phyloP scores from a whole-genome alignment of 2,113 vertebrate species.

The Trematomus loennbergii region DNA sequence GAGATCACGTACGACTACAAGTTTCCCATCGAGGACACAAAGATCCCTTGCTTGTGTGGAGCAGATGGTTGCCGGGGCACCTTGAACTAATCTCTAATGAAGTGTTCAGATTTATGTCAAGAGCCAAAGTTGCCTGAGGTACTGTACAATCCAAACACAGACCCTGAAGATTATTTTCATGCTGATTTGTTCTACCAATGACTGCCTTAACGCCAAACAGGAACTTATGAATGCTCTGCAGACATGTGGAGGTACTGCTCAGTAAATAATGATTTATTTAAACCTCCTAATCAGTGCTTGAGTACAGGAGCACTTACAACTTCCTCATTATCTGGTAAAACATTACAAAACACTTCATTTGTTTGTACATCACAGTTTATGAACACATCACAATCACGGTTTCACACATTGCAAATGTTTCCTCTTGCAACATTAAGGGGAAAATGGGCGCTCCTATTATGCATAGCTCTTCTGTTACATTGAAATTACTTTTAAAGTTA shows the following conservation, averaged over 20 bases:
- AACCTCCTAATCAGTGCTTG: neutral
- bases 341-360: neutral
- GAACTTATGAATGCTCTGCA: constrained; percentile 16
- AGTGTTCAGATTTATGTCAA: neutral
- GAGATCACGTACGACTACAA: constrained; percentile 99
- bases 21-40: constrained; percentile 98
- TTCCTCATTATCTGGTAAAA: neutral
- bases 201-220: constrained; percentile 10
- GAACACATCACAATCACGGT: neutral
- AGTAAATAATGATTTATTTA: constrained; percentile 12
- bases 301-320: too few relatives aligned
- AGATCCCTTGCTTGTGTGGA: constrained; percentile 97
- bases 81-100: constrained; percentile 87
- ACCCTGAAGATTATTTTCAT: neutral
- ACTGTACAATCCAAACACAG: neutral
- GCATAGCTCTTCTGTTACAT: neutral
- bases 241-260: neutral
- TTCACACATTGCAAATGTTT: neutral
- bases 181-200: neutral
- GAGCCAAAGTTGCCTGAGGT: constrained; percentile 3
- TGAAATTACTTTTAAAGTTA: constrained; percentile 11
- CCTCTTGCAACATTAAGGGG: constrained; percentile 3
- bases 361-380: constrained; percentile 1
- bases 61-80: constrained; percentile 95
- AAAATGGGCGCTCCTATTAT: neutral